Evolutionary conservation across 2,888 invertebrate species (phyloP).

Genomic region (Serripes groenlandicus): DNA sequence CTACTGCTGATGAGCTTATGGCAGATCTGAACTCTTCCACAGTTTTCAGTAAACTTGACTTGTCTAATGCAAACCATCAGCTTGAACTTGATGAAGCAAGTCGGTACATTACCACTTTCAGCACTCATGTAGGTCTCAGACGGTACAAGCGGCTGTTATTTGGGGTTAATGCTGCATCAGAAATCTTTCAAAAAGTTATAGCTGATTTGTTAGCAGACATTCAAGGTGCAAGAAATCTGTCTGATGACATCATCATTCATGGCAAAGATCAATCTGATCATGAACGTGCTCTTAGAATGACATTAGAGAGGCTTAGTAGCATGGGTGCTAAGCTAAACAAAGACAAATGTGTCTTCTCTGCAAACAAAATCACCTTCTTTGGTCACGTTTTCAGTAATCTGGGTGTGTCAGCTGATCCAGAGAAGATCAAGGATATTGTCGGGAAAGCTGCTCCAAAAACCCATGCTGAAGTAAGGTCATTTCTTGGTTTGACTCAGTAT

Average conservation of each 20-base stretch:
- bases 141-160: conserved; percentile 50
- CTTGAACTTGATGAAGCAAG: too few species aligned
- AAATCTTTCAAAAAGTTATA: conserved; percentile 50
- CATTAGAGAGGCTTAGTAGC: conserved; percentile 52
- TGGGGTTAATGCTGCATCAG: conserved; percentile 51
- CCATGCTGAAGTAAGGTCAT: conserved; percentile 46
- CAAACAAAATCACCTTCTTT: conserved; percentile 53
- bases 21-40: conserved; percentile 51
- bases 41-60: conserved; percentile 68
- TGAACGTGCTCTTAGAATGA: conserved; percentile 38
- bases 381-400: conserved; percentile 48
- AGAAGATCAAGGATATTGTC: conserved; percentile 47
- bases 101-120: conserved; percentile 52
- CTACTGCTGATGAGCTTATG: conserved; percentile 57
- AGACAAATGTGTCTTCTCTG: conserved; percentile 66
- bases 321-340: conserved; percentile 63
- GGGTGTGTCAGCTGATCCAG: conserved; percentile 50
- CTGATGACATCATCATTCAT: conserved; percentile 63
- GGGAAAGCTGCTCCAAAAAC: conserved; percentile 47
- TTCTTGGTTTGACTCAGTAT: conserved; percentile 63
- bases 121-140: conserved; percentile 54
- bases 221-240: conserved; percentile 44
- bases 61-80: too few species aligned
- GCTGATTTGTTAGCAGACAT: conserved; percentile 37
- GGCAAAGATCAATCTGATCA: conserved; percentile 55